These are phyloP conservation scores for Sericinus montela DNA, from an alignment of 2,888 invertebrate genomes.

Conservation along the genomic window DNA sequence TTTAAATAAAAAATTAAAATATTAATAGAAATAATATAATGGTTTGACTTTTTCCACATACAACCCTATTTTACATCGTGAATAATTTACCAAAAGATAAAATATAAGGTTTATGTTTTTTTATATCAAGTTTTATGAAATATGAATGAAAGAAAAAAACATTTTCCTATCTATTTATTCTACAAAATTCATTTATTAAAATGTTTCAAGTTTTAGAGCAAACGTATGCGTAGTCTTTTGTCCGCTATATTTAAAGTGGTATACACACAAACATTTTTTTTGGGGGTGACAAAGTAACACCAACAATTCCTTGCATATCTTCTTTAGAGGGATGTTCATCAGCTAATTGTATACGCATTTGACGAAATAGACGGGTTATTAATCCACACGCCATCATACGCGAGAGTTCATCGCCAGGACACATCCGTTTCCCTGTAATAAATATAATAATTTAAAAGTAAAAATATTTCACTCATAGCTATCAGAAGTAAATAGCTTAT, in stretches of 20 bases:
- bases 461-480: background rate
- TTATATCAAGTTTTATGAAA: no score
- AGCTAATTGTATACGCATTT: constrained; percentile 80
- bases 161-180: no score
- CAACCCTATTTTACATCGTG: no score
- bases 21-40: constrained; percentile 27
- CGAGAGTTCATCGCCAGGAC: constrained; percentile 91
- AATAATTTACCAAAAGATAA: no score
- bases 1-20: constrained; percentile 42
- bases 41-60: constrained; percentile 23
- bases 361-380: constrained; percentile 84
- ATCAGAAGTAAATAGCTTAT: no score
- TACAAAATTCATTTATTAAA: no score
- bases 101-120: no score
- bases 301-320: constrained; percentile 84
- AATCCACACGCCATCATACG: constrained; percentile 83
- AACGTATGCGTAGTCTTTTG: no score
- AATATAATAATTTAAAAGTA: background rate
- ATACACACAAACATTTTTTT: constrained; percentile 58
- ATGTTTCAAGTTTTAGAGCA: no score
- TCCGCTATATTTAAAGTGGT: constrained; percentile 30
- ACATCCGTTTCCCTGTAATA: constrained; percentile 87
- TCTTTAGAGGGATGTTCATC: constrained; percentile 48
- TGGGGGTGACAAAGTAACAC: constrained; percentile 86
- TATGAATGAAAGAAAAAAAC: no score